These are phyloP conservation scores for Irena cyanogastra DNA, from an alignment of 2,113 vertebrate genomes.

Conservation along the genomic window DNA sequence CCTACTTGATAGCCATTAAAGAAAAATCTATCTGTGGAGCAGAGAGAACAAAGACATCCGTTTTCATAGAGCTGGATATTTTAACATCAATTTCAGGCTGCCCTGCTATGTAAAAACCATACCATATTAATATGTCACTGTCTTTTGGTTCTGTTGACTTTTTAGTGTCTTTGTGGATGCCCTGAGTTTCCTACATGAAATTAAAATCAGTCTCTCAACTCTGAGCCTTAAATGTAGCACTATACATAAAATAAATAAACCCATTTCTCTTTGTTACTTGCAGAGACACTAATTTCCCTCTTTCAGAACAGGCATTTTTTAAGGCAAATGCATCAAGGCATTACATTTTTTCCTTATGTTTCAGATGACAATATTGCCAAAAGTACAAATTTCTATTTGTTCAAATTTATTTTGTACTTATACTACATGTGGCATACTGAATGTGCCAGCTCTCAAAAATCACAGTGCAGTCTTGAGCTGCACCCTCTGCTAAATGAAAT, in stretches of 20 bases:
- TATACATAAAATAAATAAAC: background rate
- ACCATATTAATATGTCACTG: background rate
- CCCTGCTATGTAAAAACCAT: background rate
- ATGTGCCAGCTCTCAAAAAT: conserved; percentile 13
- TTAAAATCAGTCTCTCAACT: background rate
- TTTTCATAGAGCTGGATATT: background rate
- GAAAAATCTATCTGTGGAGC: background rate
- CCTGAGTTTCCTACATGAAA: background rate
- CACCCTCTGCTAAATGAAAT: background rate
- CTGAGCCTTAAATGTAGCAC: background rate
- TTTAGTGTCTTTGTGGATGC: background rate
- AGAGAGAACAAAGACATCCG: background rate
- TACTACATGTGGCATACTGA: background rate
- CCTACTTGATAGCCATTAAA: background rate
- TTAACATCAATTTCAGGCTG: background rate
- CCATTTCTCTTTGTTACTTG: background rate
- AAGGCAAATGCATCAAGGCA: background rate
- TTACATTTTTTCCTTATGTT: conserved; percentile 31
- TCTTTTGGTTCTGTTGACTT: background rate
- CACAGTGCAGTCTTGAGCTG: background rate
- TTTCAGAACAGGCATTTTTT: conserved; percentile 33
- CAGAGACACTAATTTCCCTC: background rate
- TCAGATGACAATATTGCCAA: background rate
- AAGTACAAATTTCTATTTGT: conserved; percentile 37
- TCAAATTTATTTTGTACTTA: conserved; percentile 22